A percentile compares a stretch with the other conserved stretches of the same genome.
Evolutionary conservation across 2,888 invertebrate genomes (phyloP).

Genomic region (Aleiodes testaceus): DNA sequence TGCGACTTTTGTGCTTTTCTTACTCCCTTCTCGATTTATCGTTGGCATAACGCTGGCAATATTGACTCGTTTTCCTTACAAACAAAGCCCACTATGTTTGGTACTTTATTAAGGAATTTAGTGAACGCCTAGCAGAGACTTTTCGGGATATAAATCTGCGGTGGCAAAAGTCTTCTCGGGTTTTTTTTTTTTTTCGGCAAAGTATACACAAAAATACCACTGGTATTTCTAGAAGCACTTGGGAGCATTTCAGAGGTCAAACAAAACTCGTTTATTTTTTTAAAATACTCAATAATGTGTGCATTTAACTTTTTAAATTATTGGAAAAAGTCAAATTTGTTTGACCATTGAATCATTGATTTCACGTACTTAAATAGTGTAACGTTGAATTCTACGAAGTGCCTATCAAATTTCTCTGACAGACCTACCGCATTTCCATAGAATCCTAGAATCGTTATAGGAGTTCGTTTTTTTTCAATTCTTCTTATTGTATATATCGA

Average conservation of each 20-base stretch:
- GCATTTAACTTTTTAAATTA: too few relatives aligned
- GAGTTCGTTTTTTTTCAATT: conserved; percentile 18
- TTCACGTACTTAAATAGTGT: neutral
- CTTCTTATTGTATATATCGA: conserved; percentile 2
- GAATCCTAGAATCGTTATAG: conserved; percentile 12
- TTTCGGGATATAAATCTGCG: conserved; percentile 53
- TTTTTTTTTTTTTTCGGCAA: conserved; percentile 37
- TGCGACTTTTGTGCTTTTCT: conserved; percentile 6
- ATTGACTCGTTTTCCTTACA: conserved; percentile 50
- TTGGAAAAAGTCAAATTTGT: too few relatives aligned
- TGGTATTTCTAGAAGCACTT: conserved; percentile 27
- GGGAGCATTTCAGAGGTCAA: neutral
- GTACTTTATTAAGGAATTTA: conserved; percentile 58
- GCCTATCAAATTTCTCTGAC: conserved; percentile 15
- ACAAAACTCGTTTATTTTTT: neutral
- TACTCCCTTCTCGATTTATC: conserved; percentile 35
- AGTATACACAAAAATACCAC: conserved; percentile 24
- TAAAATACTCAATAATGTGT: conserved; percentile 32
- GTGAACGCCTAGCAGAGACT: conserved; percentile 43
- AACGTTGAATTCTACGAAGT: neutral
- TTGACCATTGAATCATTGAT: too few relatives aligned
- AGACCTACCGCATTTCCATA: conserved; percentile 39
- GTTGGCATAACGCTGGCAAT: conserved; percentile 41
- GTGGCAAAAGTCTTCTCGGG: conserved; percentile 37
- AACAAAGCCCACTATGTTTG: conserved; percentile 48